Conservation (phyloP, 2,888 invertebrate genomes). For the Bibio marci region DNA sequence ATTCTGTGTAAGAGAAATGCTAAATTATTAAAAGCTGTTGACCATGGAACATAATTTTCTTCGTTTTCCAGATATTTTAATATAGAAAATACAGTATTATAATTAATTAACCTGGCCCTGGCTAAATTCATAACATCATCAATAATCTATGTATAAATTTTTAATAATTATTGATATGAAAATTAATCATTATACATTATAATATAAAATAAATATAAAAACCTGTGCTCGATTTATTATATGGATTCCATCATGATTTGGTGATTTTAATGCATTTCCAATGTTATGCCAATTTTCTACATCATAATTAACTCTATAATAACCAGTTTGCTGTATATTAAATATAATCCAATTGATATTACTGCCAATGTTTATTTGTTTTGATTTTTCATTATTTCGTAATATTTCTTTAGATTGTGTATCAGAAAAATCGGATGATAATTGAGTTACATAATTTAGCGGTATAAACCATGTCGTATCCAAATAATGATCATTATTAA, state of each 20-base stretch:
- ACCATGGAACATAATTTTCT: constrained; percentile 61
- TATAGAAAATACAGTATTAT: constrained; percentile 42
- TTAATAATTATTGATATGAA: too few relatives aligned
- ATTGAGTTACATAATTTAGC: constrained; percentile 19
- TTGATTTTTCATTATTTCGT: too few relatives aligned
- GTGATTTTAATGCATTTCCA: constrained; percentile 28
- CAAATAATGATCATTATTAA: constrained; percentile 6
- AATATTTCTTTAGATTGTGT: background rate
- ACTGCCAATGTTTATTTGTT: background rate
- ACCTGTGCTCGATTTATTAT: constrained; percentile 52
- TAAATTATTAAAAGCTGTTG: constrained; percentile 37
- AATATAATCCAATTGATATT: constrained; percentile 39
- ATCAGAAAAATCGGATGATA: constrained; percentile 21
- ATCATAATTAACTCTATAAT: constrained; percentile 51
- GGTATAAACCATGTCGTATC: constrained; percentile 6
- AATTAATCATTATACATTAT: too few relatives aligned
- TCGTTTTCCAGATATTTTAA: constrained; percentile 51
- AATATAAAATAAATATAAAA: too few relatives aligned
- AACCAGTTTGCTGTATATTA: constrained; percentile 43
- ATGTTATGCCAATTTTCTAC: constrained; percentile 36
- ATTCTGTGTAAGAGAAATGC: background rate
- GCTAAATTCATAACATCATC: constrained; percentile 66
- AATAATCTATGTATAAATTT: constrained; percentile 43
- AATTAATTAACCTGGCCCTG: constrained; percentile 41
- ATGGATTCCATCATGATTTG: constrained; percentile 34